Percentiles rank a stretch among this genome's conserved stretches.
Evolutionary conservation across 1,140 invertebrate species (phyloP).

Genomic region (Bombus breviceps): DNA sequence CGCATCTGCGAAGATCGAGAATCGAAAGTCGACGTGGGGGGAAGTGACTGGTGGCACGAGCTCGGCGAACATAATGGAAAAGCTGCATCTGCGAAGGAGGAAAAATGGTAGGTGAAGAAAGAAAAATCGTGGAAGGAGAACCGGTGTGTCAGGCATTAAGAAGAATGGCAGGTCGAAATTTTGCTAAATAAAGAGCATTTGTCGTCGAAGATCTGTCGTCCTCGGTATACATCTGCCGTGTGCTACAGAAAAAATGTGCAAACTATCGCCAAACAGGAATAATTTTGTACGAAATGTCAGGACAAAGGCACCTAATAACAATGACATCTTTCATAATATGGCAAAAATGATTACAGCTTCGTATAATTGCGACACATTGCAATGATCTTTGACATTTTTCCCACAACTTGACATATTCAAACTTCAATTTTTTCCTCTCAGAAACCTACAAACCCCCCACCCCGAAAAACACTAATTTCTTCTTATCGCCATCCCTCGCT

Average conservation of each 20-base stretch:
- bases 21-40: slow-evolving; percentile 37
- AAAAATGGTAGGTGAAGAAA: background rate
- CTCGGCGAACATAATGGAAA: slow-evolving; percentile 35
- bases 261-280: background rate
- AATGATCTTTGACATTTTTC: too few relatives aligned
- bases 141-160: background rate
- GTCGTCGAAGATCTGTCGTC: background rate
- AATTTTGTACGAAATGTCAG: background rate
- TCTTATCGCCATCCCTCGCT: background rate
- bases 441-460: background rate
- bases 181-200: background rate
- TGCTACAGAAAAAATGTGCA: too few relatives aligned
- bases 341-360: too few relatives aligned
- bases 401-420: too few relatives aligned
- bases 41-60: slow-evolving; percentile 51
- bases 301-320: too few relatives aligned
- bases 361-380: too few relatives aligned
- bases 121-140: background rate
- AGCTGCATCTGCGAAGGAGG: slow-evolving; percentile 46
- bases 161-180: slow-evolving; percentile 12
- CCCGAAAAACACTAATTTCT: background rate
- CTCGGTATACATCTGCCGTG: background rate
- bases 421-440: background rate
- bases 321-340: too few relatives aligned
- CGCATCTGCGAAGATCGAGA: slow-evolving; percentile 63